Conservation (phyloP, 2,113 vertebrate genomes). For the Rhineura floridana region DNA sequence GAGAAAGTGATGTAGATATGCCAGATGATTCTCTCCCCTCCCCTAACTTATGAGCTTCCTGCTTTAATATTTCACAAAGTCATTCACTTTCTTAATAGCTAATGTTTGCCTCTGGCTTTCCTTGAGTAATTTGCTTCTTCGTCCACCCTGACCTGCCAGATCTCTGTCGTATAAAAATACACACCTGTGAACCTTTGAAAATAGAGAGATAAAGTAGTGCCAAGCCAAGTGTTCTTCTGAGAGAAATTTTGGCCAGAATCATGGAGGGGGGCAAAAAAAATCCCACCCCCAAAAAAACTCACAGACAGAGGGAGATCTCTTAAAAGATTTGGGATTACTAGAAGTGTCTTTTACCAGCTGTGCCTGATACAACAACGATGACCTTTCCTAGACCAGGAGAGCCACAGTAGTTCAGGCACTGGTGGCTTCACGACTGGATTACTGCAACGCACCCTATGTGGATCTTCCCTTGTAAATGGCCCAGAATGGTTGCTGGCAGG, state of each 20-base stretch:
- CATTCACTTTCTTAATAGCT: conserved; percentile 4
- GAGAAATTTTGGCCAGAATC: background rate
- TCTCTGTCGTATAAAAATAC: accelerated
- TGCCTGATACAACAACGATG: too few species aligned
- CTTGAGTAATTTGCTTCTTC: background rate
- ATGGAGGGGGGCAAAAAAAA: background rate
- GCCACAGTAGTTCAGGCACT: too few species aligned
- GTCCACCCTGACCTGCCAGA: background rate
- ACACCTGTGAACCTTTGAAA: background rate
- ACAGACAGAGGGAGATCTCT: too few species aligned
- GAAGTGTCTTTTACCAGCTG: too few species aligned
- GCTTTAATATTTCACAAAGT: conserved; percentile 1
- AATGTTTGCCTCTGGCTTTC: conserved; percentile 27
- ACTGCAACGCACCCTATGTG: too few species aligned
- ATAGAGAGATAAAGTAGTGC: background rate
- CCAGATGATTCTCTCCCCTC: background rate
- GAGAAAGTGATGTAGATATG: background rate
- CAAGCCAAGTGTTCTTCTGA: background rate
- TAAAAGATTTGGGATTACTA: too few species aligned
- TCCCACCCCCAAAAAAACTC: background rate
- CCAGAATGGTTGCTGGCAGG: too few species aligned
- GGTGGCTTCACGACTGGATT: too few species aligned
- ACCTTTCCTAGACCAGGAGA: too few species aligned
- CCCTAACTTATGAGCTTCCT: background rate
- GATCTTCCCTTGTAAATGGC: too few species aligned